Base-by-base conservation (phyloP, 2,113 vertebrate species). In the Prionailurus viverrinus region DNA sequence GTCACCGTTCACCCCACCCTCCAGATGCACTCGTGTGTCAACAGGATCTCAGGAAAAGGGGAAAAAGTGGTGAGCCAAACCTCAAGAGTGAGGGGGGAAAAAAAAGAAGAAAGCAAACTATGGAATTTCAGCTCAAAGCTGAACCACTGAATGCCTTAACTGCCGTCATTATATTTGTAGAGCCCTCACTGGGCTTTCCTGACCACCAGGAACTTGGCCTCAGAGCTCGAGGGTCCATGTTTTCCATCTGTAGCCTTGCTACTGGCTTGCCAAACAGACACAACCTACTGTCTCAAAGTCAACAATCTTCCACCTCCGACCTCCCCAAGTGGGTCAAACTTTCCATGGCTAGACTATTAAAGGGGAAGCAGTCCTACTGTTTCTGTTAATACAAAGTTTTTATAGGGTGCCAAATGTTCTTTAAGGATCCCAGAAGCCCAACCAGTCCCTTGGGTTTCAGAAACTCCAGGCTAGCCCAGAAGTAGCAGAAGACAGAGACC, bases 311-410 rank as follows among this genome's bases (percentile, higher is more conserved):
- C n/a, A 74, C 48, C 73, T 82, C 89, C 5, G 3, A 93, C 41
- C 48, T 95, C 89, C 74, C 81, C 48, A 73, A 82, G 58, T 61
- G 68, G 78, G 39, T 96, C 48, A 61, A 68, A 93, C 58, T 95
- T 97, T 91, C 97, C 93, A 58, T 61, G 76, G 53, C 71, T 66
- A 61, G 61, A 79, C 85, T 83, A 89, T 90, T 95, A 96, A 97
- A 95, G 55, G 53, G 73, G 83, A 97, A 97, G 87, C 84, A 71
- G 45, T 78, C 82, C 81, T 71, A 79, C 88, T 53, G 48, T 74
- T 97, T 94, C 55, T 79, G 91, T 96, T 97, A 94, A 91, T 74
- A 65, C 97, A 82, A 73, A 85, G 63, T 63, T 94, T 97, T 97
- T 97, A 96, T 7, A 69, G 85, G 86, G 86, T 96, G 93, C 68